These are phyloP conservation scores for Euzophera pinguis DNA, from an alignment of 2,888 invertebrate genomes.

Conservation along the genomic window DNA sequence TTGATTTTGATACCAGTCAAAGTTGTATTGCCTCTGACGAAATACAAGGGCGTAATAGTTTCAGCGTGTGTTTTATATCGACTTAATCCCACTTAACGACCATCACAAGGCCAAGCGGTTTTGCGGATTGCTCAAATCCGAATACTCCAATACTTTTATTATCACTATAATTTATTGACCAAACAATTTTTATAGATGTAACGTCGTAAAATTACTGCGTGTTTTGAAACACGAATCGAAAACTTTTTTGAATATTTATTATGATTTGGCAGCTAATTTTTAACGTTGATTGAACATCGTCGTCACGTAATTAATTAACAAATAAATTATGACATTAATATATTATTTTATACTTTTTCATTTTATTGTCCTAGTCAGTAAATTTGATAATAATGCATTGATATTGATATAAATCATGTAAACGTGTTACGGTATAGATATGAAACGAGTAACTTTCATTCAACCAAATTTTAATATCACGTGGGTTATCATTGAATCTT, in stretches of 20 bases:
- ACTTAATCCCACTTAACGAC: slow-evolving; percentile 37
- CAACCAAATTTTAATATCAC: slow-evolving; percentile 19
- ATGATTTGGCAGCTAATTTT: slow-evolving; percentile 62
- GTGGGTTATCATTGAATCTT: slow-evolving; percentile 22
- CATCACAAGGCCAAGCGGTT: slow-evolving; percentile 39
- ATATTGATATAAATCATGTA: slow-evolving; percentile 47
- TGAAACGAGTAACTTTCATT: slow-evolving; percentile 18
- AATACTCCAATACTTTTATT: slow-evolving; percentile 44
- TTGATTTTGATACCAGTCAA: no score
- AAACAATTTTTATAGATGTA: slow-evolving; percentile 40
- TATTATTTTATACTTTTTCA: slow-evolving; percentile 54
- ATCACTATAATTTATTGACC: slow-evolving; percentile 52
- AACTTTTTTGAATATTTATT: slow-evolving; percentile 56
- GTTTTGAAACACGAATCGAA: slow-evolving; percentile 33
- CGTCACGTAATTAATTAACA: slow-evolving; percentile 66
- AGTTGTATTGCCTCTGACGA: no score
- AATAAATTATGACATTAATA: slow-evolving; percentile 60
- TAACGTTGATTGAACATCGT: slow-evolving; percentile 65
- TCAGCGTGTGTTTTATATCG: slow-evolving; percentile 15
- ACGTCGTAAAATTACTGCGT: slow-evolving; percentile 46
- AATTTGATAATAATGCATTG: slow-evolving; percentile 53
- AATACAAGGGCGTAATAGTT: background rate
- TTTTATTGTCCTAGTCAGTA: slow-evolving; percentile 54
- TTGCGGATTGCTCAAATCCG: slow-evolving; percentile 40
- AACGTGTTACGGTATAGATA: slow-evolving; percentile 42